Evolutionary conservation across 2,113 vertebrate species (phyloP).

Genomic region (Desmodus rotundus): DNA sequence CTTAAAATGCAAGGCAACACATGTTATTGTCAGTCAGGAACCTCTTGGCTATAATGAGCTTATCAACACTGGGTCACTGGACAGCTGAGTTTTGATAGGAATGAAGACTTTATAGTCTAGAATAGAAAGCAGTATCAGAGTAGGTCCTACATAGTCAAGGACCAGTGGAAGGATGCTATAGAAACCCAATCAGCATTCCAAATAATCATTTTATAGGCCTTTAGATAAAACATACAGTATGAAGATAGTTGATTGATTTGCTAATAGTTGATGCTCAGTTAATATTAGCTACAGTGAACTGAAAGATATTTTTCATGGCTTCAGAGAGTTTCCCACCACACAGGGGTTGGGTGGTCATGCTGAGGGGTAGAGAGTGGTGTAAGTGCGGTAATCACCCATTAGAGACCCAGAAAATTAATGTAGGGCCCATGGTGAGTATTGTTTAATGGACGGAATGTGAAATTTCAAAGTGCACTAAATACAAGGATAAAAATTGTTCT

Average conservation of each 20-base stretch:
- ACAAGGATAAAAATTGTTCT: background rate
- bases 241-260: background rate
- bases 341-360: background rate
- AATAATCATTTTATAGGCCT: background rate
- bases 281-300: background rate
- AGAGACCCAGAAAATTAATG: background rate
- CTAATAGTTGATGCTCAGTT: background rate
- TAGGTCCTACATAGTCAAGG: background rate
- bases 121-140: background rate
- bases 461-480: background rate
- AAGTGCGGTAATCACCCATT: background rate
- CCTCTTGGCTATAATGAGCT: background rate
- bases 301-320: background rate
- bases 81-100: background rate
- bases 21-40: background rate
- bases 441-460: background rate
- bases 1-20: conserved; percentile 21
- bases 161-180: background rate
- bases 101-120: background rate
- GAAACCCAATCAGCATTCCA: background rate
- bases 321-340: background rate
- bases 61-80: background rate
- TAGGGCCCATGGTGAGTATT: background rate
- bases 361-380: background rate
- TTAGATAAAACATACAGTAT: background rate